phyloP scores from a whole-genome alignment of 2,113 vertebrate genomes.

The Pseudonaja textilis region DNA sequence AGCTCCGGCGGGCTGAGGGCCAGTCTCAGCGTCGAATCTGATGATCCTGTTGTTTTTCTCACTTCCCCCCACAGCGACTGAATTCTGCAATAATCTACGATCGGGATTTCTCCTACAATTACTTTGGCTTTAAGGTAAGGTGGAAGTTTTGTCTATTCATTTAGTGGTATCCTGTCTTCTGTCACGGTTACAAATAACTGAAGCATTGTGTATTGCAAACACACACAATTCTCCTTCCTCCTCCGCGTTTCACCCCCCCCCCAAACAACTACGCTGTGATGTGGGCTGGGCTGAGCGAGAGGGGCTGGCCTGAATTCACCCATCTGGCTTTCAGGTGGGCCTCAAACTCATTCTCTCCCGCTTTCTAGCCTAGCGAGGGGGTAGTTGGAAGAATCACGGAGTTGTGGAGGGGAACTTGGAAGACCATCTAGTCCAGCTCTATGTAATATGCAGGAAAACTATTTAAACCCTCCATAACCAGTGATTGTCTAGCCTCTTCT shows the following conservation, averaged over 20 bases:
- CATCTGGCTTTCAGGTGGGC: not conserved
- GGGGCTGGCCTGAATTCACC: not conserved
- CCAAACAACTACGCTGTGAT: not conserved
- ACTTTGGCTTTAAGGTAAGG: conserved; percentile 95
- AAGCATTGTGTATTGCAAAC: too few relatives aligned
- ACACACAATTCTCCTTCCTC: not conserved
- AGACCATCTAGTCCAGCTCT: not conserved
- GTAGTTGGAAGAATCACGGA: not conserved
- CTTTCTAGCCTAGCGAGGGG: not conserved
- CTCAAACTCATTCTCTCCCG: not conserved
- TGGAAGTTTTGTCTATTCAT: not conserved
- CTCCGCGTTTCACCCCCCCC: too few relatives aligned
- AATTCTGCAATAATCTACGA: conserved; percentile 97
- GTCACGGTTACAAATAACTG: not conserved
- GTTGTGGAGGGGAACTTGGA: not conserved
- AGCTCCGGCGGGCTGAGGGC: not conserved
- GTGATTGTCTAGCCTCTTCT: not conserved
- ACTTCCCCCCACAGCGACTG: conserved; percentile 76
- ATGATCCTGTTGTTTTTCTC: not conserved
- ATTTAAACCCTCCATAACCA: not conserved
- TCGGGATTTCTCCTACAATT: conserved; percentile 97
- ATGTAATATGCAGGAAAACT: not conserved
- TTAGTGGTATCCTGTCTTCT: not conserved
- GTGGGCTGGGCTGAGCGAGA: not conserved
- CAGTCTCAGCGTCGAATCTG: not conserved